Percentiles rank a stretch among this genome's conserved stretches.
phyloP scores from a whole-genome alignment of 2,888 invertebrate species.

The Eristalis arbustorum region DNA sequence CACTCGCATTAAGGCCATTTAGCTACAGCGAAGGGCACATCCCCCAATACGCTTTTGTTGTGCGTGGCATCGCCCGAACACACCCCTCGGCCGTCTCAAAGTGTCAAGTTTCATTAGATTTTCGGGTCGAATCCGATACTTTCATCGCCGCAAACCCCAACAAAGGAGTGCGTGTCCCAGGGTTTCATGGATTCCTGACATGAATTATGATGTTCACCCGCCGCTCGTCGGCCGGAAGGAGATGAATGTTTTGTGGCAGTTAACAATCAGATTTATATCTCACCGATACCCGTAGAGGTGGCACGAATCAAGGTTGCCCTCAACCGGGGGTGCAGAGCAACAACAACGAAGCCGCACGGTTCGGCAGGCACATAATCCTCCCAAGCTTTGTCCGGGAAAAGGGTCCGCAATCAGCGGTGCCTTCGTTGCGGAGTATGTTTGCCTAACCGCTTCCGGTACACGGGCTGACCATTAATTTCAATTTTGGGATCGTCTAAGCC shows the following conservation, averaged over 20 bases:
- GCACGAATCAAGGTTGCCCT: not conserved
- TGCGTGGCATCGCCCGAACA: not conserved
- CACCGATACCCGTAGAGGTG: not conserved
- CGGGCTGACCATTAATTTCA: not conserved
- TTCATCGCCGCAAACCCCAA: not conserved
- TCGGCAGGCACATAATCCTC: not conserved
- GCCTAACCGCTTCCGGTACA: not conserved
- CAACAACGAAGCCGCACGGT: not conserved
- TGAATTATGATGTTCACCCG: slow-evolving; percentile 20
- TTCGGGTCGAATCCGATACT: slow-evolving; percentile 11
- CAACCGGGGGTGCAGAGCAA: not conserved
- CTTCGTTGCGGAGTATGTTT: not conserved
- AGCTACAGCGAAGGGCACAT: not conserved
- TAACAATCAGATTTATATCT: slow-evolving; percentile 28
- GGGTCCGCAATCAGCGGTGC: not conserved
- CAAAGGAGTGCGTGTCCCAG: not conserved
- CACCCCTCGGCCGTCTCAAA: not conserved
- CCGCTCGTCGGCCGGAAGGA: not conserved
- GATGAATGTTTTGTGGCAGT: not conserved
- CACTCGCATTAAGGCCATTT: not conserved
- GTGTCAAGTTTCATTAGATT: slow-evolving; percentile 18
- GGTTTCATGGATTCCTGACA: not conserved
- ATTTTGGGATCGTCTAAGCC: not conserved
- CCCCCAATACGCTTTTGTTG: not conserved
- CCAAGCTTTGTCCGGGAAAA: not conserved